These are phyloP conservation scores for Luehdorfia chinensis DNA, from an alignment of 1,140 invertebrate genomes.

Conservation along the genomic window DNA sequence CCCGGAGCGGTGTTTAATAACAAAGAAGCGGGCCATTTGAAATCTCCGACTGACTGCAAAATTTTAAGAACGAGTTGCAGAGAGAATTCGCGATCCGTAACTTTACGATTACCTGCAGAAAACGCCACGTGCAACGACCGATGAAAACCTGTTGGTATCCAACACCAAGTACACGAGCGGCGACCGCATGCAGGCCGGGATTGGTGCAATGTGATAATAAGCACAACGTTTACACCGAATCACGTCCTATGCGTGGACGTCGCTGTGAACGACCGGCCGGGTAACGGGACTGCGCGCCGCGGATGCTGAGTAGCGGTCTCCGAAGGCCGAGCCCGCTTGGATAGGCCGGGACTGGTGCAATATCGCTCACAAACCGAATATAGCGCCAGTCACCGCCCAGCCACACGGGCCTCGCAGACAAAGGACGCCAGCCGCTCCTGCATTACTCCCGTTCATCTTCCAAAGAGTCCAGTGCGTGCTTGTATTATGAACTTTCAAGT, in stretches of 20 bases:
- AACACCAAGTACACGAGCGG: constrained; percentile 30
- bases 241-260: constrained; percentile 72
- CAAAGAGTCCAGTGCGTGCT: no score
- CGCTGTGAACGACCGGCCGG: constrained; percentile 71
- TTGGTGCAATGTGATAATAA: constrained; percentile 71
- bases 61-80: not conserved
- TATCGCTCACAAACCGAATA: constrained; percentile 68
- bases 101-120: not conserved
- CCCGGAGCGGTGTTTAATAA: constrained; percentile 15
- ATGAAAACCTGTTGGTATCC: constrained; percentile 25
- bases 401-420: constrained; percentile 66
- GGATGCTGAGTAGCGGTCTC: constrained; percentile 73
- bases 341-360: constrained; percentile 76
- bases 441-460: constrained; percentile 24
- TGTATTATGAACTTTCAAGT: constrained; percentile 36
- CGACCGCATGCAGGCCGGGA: constrained; percentile 72
- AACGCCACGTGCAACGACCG: constrained; percentile 37
- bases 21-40: not conserved
- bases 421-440: constrained; percentile 49
- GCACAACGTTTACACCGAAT: constrained; percentile 72
- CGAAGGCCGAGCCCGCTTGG: constrained; percentile 69
- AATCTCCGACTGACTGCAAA: no score
- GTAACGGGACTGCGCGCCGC: constrained; percentile 71
- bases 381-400: constrained; percentile 69
- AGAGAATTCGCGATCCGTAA: not conserved